Percentiles rank a stretch among this genome's conserved stretches.
Conservation (phyloP, 1,140 invertebrate species). For the Lucilia sericata region DNA sequence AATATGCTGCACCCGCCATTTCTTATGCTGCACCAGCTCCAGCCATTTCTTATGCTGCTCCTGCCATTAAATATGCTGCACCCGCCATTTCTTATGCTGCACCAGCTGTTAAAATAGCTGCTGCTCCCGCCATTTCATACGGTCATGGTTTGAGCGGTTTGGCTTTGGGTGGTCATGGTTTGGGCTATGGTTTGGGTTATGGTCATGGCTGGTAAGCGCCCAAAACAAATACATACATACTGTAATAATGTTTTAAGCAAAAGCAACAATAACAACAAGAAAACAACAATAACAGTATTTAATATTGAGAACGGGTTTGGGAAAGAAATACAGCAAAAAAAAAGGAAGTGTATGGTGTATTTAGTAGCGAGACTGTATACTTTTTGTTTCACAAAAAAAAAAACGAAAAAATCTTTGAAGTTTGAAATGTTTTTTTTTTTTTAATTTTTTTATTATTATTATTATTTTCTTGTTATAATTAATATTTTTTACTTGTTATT, state of each 20-base stretch:
- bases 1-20: constrained; percentile 53
- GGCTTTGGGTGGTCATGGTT: constrained; percentile 48
- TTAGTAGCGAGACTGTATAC: neutral
- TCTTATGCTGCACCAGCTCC: constrained; percentile 52
- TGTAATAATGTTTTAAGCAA: neutral
- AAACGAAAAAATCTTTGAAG: neutral
- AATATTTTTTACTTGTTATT: neutral
- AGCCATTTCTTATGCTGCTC: constrained; percentile 52
- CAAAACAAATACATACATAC: neutral
- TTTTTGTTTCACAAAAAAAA: neutral
- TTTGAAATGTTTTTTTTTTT: neutral
- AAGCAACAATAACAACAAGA: too few species aligned
- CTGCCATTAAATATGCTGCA: constrained; percentile 47
- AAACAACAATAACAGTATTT: constrained; percentile 11
- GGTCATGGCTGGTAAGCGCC: constrained; percentile 62
- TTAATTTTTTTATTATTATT: neutral
- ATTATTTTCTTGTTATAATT: constrained; percentile 3
- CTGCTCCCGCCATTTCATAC: constrained; percentile 2
- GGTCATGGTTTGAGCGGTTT: constrained; percentile 45
- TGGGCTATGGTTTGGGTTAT: constrained; percentile 50
- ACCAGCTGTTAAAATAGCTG: constrained; percentile 49
- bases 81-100: constrained; percentile 44
- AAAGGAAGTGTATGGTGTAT: neutral
- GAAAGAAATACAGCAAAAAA: too few species aligned
- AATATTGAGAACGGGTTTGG: constrained; percentile 6